These are phyloP conservation scores for Neoniphon sammara DNA, from an alignment of 2,797 vertebrate genomes.

Conservation along the genomic window DNA sequence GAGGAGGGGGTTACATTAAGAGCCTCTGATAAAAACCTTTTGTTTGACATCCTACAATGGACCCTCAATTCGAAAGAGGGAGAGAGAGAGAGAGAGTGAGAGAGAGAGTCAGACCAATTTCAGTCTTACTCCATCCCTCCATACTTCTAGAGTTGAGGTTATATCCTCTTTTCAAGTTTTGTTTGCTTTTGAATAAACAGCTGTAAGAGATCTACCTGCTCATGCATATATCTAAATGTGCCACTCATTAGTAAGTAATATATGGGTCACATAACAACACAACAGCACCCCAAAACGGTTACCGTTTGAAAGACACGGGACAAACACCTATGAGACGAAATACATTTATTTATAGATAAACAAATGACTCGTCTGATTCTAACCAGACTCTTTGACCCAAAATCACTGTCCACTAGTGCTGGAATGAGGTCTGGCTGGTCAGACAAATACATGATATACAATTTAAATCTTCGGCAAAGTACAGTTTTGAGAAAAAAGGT, in stretches of 20 bases:
- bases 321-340: slow-evolving; percentile 46
- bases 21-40: slow-evolving; percentile 85
- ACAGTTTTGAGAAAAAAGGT: not conserved
- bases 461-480: slow-evolving; percentile 19
- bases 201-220: slow-evolving; percentile 42
- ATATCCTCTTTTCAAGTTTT: slow-evolving; percentile 72
- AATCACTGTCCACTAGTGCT: slow-evolving; percentile 45
- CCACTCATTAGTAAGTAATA: slow-evolving; percentile 15
- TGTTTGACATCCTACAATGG: slow-evolving; percentile 86
- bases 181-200: slow-evolving; percentile 73
- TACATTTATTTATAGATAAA: slow-evolving; percentile 56
- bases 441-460: slow-evolving; percentile 39
- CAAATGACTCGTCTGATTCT: slow-evolving; percentile 42
- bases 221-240: slow-evolving; percentile 43
- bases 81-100: slow-evolving; percentile 27
- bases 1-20: slow-evolving; percentile 81
- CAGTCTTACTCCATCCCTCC: slow-evolving; percentile 74
- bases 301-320: not conserved
- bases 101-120: slow-evolving; percentile 74
- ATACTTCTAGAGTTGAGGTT: slow-evolving; percentile 68
- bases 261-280: not conserved
- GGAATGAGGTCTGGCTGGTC: slow-evolving; percentile 45
- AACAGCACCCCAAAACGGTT: slow-evolving; percentile 6
- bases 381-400: slow-evolving; percentile 28
- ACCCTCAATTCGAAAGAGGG: slow-evolving; percentile 76